phyloP scores from a whole-genome alignment of 2,888 invertebrate species.

The Coleophora deauratella region DNA sequence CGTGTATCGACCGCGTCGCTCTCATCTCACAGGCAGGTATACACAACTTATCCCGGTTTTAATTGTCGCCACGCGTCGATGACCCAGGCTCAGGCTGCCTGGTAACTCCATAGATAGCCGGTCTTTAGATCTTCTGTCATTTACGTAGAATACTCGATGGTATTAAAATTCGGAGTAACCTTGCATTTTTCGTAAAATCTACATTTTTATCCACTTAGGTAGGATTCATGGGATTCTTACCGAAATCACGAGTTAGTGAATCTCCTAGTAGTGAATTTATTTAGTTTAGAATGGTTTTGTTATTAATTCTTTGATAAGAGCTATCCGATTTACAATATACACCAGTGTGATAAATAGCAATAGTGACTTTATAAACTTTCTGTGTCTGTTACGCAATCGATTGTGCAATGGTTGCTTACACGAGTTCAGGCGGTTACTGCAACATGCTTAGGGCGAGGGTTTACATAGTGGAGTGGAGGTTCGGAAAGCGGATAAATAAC shows the following conservation, averaged over 20 bases:
- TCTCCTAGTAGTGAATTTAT: too few relatives aligned
- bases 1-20: slow-evolving; percentile 67
- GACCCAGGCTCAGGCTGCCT: slow-evolving; percentile 42
- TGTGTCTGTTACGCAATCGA: slow-evolving; percentile 28
- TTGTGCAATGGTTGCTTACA: slow-evolving; percentile 38
- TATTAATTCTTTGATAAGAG: too few relatives aligned
- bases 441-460: slow-evolving; percentile 28
- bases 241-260: too few relatives aligned
- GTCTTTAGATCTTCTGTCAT: too few relatives aligned
- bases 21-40: slow-evolving; percentile 64
- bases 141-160: too few relatives aligned
- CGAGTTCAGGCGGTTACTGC: slow-evolving; percentile 29
- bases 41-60: slow-evolving; percentile 61
- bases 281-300: too few relatives aligned
- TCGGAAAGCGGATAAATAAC: too few relatives aligned
- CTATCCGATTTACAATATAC: slow-evolving; percentile 1
- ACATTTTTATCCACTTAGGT: too few relatives aligned
- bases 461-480: slow-evolving; percentile 15
- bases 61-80: slow-evolving; percentile 71
- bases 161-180: too few relatives aligned
- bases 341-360: slow-evolving; percentile 23
- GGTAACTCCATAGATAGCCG: too few relatives aligned
- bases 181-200: too few relatives aligned
- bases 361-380: slow-evolving; percentile 26
- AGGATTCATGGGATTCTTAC: too few relatives aligned